A percentile compares a stretch with the other conserved stretches of the same genome.
phyloP scores from a whole-genome alignment of 2,797 vertebrate species.

The Sebastiscus tertius region DNA sequence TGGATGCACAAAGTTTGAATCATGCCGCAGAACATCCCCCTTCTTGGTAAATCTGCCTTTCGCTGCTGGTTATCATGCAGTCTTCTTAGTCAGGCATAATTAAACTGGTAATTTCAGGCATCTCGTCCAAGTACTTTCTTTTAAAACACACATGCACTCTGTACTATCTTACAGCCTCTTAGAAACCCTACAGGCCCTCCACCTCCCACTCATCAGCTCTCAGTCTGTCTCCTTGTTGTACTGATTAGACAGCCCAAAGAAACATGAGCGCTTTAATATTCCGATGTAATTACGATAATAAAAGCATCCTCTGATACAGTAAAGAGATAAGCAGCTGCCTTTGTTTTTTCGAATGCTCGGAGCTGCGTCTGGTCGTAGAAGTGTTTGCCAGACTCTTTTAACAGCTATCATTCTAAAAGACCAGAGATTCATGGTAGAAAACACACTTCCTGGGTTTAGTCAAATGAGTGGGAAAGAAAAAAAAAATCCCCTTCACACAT shows the following conservation, averaged over 20 bases:
- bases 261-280: background rate
- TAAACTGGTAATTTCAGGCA: constrained; percentile 12
- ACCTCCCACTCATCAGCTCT: constrained; percentile 16
- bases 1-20: background rate
- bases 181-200: background rate
- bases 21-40: background rate
- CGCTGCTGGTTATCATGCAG: background rate
- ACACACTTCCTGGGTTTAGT: constrained; percentile 8
- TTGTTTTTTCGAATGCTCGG: background rate
- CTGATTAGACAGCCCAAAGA: constrained; percentile 27
- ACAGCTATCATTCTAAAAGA: background rate
- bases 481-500: background rate
- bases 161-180: background rate
- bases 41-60: background rate
- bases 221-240: background rate
- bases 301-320: constrained; percentile 14
- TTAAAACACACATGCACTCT: background rate
- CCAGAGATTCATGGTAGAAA: background rate
- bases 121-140: background rate
- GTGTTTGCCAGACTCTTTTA: constrained; percentile 2
- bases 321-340: background rate
- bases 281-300: constrained; percentile 42
- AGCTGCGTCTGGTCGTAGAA: background rate
- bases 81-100: background rate
- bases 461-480: background rate